These are phyloP conservation scores for Portunus trituberculatus DNA, from an alignment of 1,140 invertebrate species.

Conservation along the genomic window DNA sequence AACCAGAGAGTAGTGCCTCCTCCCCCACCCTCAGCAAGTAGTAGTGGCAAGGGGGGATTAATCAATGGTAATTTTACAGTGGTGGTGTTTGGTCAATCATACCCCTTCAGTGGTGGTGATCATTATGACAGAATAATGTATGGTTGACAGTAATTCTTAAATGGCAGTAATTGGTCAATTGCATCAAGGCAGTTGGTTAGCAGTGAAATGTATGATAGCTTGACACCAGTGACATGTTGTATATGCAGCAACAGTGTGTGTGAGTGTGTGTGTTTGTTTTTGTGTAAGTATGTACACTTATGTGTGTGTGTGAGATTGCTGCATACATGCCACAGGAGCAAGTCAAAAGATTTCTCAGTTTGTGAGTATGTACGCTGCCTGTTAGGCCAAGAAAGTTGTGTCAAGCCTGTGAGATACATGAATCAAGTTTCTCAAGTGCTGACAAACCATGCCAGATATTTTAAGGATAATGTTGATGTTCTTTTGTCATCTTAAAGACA, in stretches of 20 bases:
- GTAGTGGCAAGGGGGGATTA: background rate
- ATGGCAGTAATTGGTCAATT: background rate
- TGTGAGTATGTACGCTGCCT: background rate
- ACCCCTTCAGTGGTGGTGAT: background rate
- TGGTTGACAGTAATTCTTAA: background rate
- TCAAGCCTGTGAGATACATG: background rate
- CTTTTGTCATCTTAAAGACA: background rate
- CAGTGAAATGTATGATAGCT: background rate
- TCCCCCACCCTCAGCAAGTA: background rate
- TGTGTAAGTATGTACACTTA: background rate
- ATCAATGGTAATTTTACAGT: background rate
- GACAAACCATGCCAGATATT: background rate
- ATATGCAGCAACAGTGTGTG: background rate
- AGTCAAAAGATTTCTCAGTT: background rate
- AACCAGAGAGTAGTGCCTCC: background rate
- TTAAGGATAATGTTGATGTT: background rate
- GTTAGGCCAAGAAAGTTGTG: background rate
- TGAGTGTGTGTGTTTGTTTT: background rate
- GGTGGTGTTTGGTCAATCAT: background rate
- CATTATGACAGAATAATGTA: slow-evolving; percentile 13
- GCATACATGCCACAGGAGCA: background rate
- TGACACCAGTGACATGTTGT: background rate
- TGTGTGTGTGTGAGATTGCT: background rate
- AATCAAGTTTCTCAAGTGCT: background rate
- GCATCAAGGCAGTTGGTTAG: background rate